Percentiles rank a stretch among this genome's conserved stretches.
Conservation (phyloP, 2,113 vertebrate species). For the Motacilla alba region DNA sequence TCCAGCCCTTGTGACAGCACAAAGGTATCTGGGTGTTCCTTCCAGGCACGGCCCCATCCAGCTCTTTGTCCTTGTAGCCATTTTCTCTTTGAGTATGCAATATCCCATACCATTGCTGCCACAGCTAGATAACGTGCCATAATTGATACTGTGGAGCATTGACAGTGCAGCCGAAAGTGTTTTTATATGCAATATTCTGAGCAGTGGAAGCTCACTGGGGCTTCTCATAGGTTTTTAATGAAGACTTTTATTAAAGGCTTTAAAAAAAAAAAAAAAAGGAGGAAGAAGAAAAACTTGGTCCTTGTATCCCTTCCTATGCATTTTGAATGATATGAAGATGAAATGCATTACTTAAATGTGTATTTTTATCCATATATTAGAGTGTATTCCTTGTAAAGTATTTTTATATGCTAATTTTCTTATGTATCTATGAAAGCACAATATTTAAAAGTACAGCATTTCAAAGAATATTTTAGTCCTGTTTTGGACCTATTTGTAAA, state of each 20-base stretch:
- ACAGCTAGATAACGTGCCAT: slow-evolving; percentile 60
- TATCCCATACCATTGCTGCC: slow-evolving; percentile 67
- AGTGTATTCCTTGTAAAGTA: slow-evolving; percentile 96
- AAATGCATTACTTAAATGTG: slow-evolving; percentile 78
- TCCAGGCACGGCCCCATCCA: background rate
- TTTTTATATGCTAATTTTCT: slow-evolving; percentile 92
- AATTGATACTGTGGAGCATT: slow-evolving; percentile 59
- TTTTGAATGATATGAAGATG: slow-evolving; percentile 75
- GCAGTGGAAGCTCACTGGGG: slow-evolving; percentile 63
- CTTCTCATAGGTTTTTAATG: slow-evolving; percentile 70
- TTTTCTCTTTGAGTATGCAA: slow-evolving; percentile 70
- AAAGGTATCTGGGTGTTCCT: background rate
- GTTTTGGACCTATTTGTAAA: slow-evolving; percentile 72
- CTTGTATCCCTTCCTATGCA: slow-evolving; percentile 83
- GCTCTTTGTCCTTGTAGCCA: slow-evolving; percentile 38
- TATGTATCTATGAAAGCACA: slow-evolving; percentile 82
- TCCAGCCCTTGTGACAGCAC: background rate
- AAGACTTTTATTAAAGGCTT: slow-evolving; percentile 69
- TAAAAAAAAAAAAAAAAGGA: slow-evolving; percentile 33
- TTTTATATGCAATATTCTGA: slow-evolving; percentile 82
- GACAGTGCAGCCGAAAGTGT: slow-evolving; percentile 56
- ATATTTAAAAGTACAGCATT: slow-evolving; percentile 67
- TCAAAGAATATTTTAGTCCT: slow-evolving; percentile 72
- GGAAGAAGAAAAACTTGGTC: slow-evolving; percentile 44
- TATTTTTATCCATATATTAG: slow-evolving; percentile 92